Base-by-base conservation (phyloP, 2,113 vertebrate species). In the Trichomycterus rosablanca region DNA sequence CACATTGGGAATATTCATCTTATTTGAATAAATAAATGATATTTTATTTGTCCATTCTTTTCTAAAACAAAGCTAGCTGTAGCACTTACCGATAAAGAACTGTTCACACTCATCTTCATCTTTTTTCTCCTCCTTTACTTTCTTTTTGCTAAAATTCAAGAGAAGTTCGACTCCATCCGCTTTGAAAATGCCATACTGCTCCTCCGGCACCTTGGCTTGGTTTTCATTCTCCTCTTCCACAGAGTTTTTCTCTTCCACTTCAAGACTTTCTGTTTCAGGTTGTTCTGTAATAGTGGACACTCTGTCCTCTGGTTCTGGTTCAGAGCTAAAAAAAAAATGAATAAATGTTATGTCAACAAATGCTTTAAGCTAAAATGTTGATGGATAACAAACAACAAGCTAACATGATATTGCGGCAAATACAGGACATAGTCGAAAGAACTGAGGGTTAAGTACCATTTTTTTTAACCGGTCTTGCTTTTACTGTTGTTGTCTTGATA, bases 31-130 rank as follows among this genome's bases (percentile, higher is more conserved):
- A n/a, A n/a, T n/a, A n/a, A n/a, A n/a, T n/a, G n/a, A n/a, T n/a
- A n/a, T n/a, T n/a, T n/a, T n/a, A n/a, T n/a, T n/a, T n/a, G n/a
- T n/a, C n/a, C n/a, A n/a, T n/a, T n/a, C n/a, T n/a, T n/a, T n/a
- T n/a, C n/a, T n/a, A n/a, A n/a, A n/a, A n/a, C n/a, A n/a, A n/a
- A n/a, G n/a, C n/a, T 30, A 3, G 3, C 7, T 7, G 26, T 30
- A 11, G 35, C 35, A 54, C 78, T 80, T 49, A 88, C 86, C 87
- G 2, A 88, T 85, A 26, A 76, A 82, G 72, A 78, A 87, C 3
- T 61, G 67, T 44, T 83, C 76, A 3, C 2, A 34, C 12, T 68
- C n/a, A 1, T 74, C 70, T 0, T 76, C 63, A 0, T 72, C 60
- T 0, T 39, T 35, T 5, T 58, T 49, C 0, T 51, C 48, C 15